Conservation (phyloP, 2,113 vertebrate genomes). For the Ptilorrhoa leucosticta region DNA sequence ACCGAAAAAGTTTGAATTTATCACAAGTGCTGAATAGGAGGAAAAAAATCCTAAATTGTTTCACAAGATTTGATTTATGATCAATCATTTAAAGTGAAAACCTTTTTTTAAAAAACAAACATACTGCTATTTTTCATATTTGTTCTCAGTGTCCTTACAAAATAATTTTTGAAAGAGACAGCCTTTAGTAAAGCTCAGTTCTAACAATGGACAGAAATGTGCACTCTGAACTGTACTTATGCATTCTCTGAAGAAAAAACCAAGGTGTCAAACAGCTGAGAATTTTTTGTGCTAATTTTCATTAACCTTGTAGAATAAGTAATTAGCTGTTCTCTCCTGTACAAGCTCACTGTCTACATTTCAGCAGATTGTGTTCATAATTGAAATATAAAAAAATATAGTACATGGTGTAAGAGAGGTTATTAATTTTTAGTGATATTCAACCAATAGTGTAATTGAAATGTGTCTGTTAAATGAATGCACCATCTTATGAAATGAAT, state of each 20-base stretch:
- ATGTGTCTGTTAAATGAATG: not conserved
- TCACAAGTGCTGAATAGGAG: not conserved
- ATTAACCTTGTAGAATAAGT: not conserved
- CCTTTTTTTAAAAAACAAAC: fast-evolving
- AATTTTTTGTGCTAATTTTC: not conserved
- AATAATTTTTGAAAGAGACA: not conserved
- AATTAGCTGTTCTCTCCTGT: not conserved
- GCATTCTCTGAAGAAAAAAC: not conserved
- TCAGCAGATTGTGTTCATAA: not conserved
- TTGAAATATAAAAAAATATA: not conserved
- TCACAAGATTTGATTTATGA: not conserved
- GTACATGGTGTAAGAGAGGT: not conserved
- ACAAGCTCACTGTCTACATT: not conserved
- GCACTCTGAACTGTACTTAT: not conserved
- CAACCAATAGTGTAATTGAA: not conserved
- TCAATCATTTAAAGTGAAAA: not conserved
- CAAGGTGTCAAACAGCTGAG: not conserved
- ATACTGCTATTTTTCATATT: not conserved
- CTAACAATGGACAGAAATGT: not conserved
- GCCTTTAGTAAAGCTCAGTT: not conserved
- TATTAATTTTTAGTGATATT: not conserved
- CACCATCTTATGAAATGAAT: not conserved
- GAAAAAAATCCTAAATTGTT: not conserved
- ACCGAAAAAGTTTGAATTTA: not conserved
- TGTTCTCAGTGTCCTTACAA: not conserved